Evolutionary conservation across 2,888 invertebrate genomes (phyloP).

Genomic region (Deroplatys truncata): DNA sequence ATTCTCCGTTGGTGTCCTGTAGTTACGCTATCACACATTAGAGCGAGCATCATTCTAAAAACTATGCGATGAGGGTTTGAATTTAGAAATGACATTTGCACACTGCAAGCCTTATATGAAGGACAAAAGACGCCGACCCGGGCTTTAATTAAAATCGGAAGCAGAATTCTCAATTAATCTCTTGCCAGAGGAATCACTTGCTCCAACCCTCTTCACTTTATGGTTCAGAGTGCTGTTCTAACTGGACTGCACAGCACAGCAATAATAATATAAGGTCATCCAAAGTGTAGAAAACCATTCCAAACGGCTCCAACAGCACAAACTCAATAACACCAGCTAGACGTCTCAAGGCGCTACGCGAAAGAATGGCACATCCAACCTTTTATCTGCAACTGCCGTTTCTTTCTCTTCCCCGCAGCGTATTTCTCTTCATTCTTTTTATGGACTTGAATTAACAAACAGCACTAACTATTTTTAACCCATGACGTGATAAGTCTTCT

Average conservation of each 20-base stretch:
- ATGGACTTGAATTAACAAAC: too few relatives aligned
- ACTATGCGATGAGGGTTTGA: background rate
- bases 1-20: too few relatives aligned
- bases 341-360: background rate
- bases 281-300: conserved; percentile 14
- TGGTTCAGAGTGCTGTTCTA: background rate
- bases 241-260: background rate
- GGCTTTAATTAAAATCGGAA: background rate
- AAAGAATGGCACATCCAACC: background rate
- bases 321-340: conserved; percentile 8
- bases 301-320: conserved; percentile 8
- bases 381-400: background rate
- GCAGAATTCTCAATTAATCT: background rate
- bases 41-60: background rate
- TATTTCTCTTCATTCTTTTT: too few relatives aligned
- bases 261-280: conserved; percentile 16
- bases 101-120: background rate
- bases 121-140: background rate
- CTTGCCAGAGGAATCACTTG: background rate
- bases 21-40: too few relatives aligned
- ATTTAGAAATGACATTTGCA: background rate
- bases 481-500: too few relatives aligned
- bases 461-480: too few relatives aligned
- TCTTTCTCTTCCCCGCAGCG: too few relatives aligned
- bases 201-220: background rate